These are phyloP conservation scores for Temnothorax ravouxi DNA, from an alignment of 2,888 invertebrate genomes.

Conservation along the genomic window DNA sequence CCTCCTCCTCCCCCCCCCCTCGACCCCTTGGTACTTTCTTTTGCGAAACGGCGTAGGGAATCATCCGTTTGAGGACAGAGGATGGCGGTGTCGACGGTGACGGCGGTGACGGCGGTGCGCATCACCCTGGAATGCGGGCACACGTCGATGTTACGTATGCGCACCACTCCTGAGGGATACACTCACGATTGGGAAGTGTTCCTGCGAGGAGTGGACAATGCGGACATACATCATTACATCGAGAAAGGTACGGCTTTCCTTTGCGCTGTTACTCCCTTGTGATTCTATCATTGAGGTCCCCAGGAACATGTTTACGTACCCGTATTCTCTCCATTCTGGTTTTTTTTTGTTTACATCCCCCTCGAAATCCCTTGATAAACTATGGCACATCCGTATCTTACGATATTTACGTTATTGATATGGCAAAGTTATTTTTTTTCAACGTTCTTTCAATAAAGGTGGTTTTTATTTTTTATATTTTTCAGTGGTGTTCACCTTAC, in stretches of 20 bases:
- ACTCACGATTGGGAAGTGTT: slow-evolving; percentile 99
- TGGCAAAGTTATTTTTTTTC: not conserved
- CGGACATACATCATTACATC: slow-evolving; percentile 95
- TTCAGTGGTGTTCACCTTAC: slow-evolving; percentile 94
- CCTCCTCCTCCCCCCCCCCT: not conserved
- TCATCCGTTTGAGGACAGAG: slow-evolving; percentile 74
- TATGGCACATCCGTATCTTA: not conserved
- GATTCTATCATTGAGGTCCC: no score
- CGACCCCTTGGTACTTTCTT: slow-evolving; percentile 45
- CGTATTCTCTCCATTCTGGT: not conserved
- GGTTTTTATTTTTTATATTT: slow-evolving; percentile 39
- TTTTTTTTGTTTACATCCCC: not conserved
- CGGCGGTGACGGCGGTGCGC: slow-evolving; percentile 89
- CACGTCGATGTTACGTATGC: slow-evolving; percentile 93
- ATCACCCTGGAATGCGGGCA: slow-evolving; percentile 98
- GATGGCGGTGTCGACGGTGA: slow-evolving; percentile 88
- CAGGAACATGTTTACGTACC: not conserved
- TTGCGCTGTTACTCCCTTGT: no score
- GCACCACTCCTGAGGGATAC: slow-evolving; percentile 95
- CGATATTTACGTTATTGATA: not conserved
- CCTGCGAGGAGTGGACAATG: slow-evolving; percentile 95
- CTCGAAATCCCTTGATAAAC: not conserved
- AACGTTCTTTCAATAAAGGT: not conserved
- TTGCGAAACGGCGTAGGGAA: slow-evolving; percentile 55
- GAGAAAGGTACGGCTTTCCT: slow-evolving; percentile 89